Evolutionary conservation across 1,140 invertebrate genomes (phyloP).

Genomic region (Ceratina calcarata): DNA sequence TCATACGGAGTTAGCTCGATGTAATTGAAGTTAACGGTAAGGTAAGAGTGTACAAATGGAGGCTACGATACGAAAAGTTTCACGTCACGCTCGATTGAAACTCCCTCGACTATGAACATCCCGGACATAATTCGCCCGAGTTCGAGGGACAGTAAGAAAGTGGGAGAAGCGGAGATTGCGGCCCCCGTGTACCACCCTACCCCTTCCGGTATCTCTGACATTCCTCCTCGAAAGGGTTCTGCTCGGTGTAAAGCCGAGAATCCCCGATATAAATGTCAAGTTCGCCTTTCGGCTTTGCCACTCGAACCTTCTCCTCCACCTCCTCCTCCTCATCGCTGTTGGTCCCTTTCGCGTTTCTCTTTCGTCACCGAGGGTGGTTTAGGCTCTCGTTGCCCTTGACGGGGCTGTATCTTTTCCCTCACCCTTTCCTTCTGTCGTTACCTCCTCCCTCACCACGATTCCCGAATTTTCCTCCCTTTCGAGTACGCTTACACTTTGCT

Average conservation of each 20-base stretch:
- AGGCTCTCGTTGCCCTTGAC: conserved; percentile 65
- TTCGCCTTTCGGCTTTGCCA: conserved; percentile 75
- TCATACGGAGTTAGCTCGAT: too few relatives aligned
- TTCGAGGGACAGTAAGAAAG: conserved; percentile 22
- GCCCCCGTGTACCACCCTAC: too few relatives aligned
- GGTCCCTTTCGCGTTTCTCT: conserved; percentile 29
- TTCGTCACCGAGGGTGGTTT: conserved; percentile 65
- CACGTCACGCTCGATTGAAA: conserved; percentile 36
- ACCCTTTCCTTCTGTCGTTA: conserved; percentile 50
- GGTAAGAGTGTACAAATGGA: background rate
- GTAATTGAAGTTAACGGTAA: background rate
- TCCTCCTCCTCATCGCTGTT: background rate
- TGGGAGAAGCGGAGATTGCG: conserved; percentile 29
- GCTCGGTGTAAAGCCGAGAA: conserved; percentile 78
- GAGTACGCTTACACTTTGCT: conserved; percentile 28
- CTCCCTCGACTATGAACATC: conserved; percentile 12
- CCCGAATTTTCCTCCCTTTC: conserved; percentile 51
- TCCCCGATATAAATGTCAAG: conserved; percentile 79
- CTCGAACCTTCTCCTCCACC: conserved; percentile 29
- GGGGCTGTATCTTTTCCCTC: conserved; percentile 48
- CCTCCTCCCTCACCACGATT: conserved; percentile 28
- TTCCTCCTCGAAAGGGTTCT: conserved; percentile 68
- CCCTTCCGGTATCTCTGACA: conserved; percentile 17
- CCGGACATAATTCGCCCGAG: conserved; percentile 39
- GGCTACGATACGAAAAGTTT: conserved; percentile 20